Evolutionary conservation across 2,797 vertebrate species (phyloP), one percentile per base, ranked within the genome.

Genomic region (Cynopterus sphinx): DNA sequence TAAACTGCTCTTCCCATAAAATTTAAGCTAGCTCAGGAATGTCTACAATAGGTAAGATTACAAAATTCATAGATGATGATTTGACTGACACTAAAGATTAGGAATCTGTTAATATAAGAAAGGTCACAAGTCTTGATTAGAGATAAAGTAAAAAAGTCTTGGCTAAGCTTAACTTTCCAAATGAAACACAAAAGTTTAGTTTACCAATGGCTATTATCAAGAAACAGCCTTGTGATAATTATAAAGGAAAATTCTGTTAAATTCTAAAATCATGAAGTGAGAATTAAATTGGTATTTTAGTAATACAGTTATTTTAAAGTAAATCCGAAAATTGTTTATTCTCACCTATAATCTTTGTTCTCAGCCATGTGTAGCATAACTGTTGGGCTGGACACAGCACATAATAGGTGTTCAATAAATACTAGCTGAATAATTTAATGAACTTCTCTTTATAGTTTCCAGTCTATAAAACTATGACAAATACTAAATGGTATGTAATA

Each of bases 1-100:
- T 88, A 96, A 92, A 96, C 39, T 95, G 71, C 43, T 86, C 51
- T 55, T 86, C 22, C 53, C 51, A 19, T 59, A 79, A 93, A 93
- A 79, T 94, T 71, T 78, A 67, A 61, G 39, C 36, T 71, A 91
- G 16, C 15, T 87, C 65, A 95, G 88, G 21, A 95, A 88, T 74
- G 41, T 75, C 53, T 39, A 79, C 16, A 70, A 77, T 9, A 90
- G 65, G 28, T 13, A 70, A 81, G 51, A 79, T 75, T 78, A 74
- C 41, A 77, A 74, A 87, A 88, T 57, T 65, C 49, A 84, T 9
- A n/a, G 26, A 91, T 13, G 16, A 90, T n/a, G 55, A 46, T 3
- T 9, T 71, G 59, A 22, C 26, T 73, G 21, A 94, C 73, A 46
- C 5, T 33, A 70, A 88, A 82, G 51, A 55, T 73, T 55, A 93